Evolutionary conservation across 2,797 vertebrate species (phyloP), one percentile per base, ranked within the genome.

Genomic region (Poecile montanus): DNA sequence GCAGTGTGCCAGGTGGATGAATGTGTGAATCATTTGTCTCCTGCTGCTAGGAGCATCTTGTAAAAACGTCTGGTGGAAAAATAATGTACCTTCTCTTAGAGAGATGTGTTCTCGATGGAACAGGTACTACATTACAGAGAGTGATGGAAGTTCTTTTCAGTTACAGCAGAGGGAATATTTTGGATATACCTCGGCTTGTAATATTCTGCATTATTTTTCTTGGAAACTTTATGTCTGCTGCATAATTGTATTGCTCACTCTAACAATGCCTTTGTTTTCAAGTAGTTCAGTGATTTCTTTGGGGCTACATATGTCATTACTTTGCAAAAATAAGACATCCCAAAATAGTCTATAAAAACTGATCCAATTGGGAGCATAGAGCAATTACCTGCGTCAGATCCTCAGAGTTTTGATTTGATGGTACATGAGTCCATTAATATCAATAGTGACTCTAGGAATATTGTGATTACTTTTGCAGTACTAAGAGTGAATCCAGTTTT

Each of bases 1-100:
- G 68, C 84, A 61, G 45, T 54, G 51, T 48, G 76, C 83, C 91
- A 71, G 58, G 90, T 93, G 91, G 86, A 79, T 92, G 78, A 83
- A 87, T 67, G 78, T 38, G 45, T 85, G 95, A 94, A 87, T 89
- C 86, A 94, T 91, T 92, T 85, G 34, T 91, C 67, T 93, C 84
- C 86, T 91, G 86, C 80, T 95, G 84, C 61, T 76, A 85, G 80
- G 88, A 95, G 75, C 57, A 89, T 76, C 92, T 87, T 89, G 80
- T 94, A 79, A 86, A 95, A 92, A 63, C 0, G 22, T 67, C 92
- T 91, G 47, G 48, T 82, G 89, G 71, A 91, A 91, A 93, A 96
- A 93, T 76, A 85, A 77, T 4, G 32, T 81, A 56, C 50, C 48
- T 85, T 63, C 89, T 91, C 57, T 20, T 25, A 79, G 74, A 84